These are phyloP conservation scores for Episyrphus balteatus DNA, from an alignment of 1,140 invertebrate species.

Conservation along the genomic window DNA sequence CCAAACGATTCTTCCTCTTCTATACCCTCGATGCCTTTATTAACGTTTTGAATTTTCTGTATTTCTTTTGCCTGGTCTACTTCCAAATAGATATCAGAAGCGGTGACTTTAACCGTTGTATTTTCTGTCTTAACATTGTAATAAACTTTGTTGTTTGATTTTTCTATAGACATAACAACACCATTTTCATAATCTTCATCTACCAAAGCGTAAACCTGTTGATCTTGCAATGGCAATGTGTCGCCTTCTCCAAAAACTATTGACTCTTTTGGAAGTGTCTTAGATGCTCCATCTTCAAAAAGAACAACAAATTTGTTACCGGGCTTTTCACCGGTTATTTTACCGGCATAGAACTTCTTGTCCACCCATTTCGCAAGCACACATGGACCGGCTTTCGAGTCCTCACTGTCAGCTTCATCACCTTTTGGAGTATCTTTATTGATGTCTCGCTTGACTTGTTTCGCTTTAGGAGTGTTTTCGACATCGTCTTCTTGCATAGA, in stretches of 20 bases:
- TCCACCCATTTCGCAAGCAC: conserved; percentile 53
- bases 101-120: conserved; percentile 37
- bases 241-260: conserved; percentile 43
- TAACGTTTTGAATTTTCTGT: conserved; percentile 10
- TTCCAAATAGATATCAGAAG: conserved; percentile 39
- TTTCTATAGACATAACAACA: conserved; percentile 36
- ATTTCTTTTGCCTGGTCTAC: conserved; percentile 40
- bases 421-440: conserved; percentile 7
- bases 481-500: neutral
- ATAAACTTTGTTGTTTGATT: conserved; percentile 36
- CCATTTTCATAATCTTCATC: conserved; percentile 40
- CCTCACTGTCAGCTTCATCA: conserved; percentile 2
- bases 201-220: conserved; percentile 40
- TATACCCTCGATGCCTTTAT: neutral
- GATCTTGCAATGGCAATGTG: conserved; percentile 38
- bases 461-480: neutral
- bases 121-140: conserved; percentile 41
- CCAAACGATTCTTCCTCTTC: neutral
- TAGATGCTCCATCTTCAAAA: conserved; percentile 48
- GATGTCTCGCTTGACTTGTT: neutral
- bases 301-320: conserved; percentile 47
- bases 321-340: conserved; percentile 40
- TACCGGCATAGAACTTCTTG: conserved; percentile 49
- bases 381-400: conserved; percentile 35
- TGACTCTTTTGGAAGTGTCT: conserved; percentile 45